These are phyloP conservation scores for Prunella fulvescens DNA, from an alignment of 2,113 vertebrate species.

Conservation along the genomic window DNA sequence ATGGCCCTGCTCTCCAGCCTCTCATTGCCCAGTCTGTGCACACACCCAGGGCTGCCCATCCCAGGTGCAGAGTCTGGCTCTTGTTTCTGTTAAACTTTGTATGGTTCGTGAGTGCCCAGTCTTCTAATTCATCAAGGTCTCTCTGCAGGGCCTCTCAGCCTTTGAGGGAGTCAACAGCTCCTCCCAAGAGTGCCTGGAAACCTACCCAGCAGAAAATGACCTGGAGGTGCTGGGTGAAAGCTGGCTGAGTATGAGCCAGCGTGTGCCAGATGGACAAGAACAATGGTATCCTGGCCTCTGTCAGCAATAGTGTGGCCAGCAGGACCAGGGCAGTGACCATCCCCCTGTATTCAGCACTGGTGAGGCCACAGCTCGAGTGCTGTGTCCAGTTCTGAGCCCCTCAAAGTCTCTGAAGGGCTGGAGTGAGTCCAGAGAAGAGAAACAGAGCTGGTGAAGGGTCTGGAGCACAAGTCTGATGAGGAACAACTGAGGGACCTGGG, in stretches of 20 bases:
- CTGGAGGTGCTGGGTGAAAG: not conserved
- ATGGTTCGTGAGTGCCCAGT: not conserved
- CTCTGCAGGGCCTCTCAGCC: not conserved
- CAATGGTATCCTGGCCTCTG: not conserved
- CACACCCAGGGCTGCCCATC: not conserved
- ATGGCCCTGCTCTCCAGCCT: fast-evolving
- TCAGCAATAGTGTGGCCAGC: not conserved
- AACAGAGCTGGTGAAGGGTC: not conserved
- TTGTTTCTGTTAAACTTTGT: not conserved
- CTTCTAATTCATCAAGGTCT: not conserved
- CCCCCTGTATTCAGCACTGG: not conserved
- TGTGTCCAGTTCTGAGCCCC: not conserved
- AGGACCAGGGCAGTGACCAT: not conserved
- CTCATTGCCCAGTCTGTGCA: not conserved
- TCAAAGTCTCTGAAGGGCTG: not conserved
- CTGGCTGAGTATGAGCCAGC: not conserved
- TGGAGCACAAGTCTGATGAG: not conserved
- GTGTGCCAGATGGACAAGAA: not conserved
- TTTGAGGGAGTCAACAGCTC: not conserved
- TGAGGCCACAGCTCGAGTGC: not conserved
- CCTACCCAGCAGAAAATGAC: not conserved
- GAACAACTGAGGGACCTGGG: not conserved
- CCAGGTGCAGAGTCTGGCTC: not conserved
- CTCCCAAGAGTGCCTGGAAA: not conserved
- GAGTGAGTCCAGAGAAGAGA: not conserved